Base-by-base conservation (phyloP, 2,888 invertebrate species). In the Eumerus sabulonum region DNA sequence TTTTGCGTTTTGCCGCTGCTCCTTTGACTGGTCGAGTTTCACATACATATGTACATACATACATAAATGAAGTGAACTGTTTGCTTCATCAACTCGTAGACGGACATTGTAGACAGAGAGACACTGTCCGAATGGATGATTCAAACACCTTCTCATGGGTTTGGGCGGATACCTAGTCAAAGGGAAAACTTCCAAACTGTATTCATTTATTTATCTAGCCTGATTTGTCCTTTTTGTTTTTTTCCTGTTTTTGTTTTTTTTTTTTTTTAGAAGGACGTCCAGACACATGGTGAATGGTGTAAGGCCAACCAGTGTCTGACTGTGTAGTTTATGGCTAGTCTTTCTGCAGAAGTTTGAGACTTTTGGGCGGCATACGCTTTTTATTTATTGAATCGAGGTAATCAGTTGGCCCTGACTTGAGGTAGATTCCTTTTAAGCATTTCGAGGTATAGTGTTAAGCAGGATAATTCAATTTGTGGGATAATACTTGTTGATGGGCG, bases 1-100 rank as follows among this genome's bases (percentile, higher is more conserved):
- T 27, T 27, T 27, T 7, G 27, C 2, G 27, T 27, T 27, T 27
- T 27, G 2, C 7, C 27, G 7, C 27, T 59, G 59, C 59, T 68
- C 45, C 59, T 53, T 68, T 59, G 44, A 42, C 48, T n/a, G 35
- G 11, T 54, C 12, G 48, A 45, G 50, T 36, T 35, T 36, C 48
- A 56, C 40, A 56, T 50, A 4, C 51, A 47, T n/a, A n/a, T n/a
- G n/a, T n/a, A n/a, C n/a, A n/a, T n/a, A n/a, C n/a, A n/a, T n/a
- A n/a, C n/a, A n/a, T 27, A 51, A 51, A n/a, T 59, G 59, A 59
- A 59, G 50, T 53, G 51, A 57, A 38, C 51, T 4, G 27, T 44
- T 51, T 57, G 50, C 18, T 17, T 57, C 44, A 50, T 67, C 67
- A 36, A 35, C 35, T 35, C 12, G 35, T 18, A 27, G 27, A 27